Evolutionary conservation across 2,797 vertebrate genomes (phyloP), one percentile per base, ranked within the genome.

Genomic region (Fratercula arctica): DNA sequence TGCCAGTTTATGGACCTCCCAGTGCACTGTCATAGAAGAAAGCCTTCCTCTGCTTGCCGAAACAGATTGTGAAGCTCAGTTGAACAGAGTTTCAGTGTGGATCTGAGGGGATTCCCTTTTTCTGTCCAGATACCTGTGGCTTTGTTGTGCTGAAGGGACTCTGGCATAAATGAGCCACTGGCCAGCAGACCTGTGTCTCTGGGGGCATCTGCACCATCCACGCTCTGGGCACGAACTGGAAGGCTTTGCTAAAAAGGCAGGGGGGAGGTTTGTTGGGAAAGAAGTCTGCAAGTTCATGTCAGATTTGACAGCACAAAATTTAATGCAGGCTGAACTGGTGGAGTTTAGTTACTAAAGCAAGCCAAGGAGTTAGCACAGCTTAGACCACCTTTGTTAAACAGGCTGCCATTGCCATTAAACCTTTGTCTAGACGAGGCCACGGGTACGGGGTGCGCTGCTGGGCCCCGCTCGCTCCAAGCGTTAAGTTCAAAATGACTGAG

Each of bases 1-100:
- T 16, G 35, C 12, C 69, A 46, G 66, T 3, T 64, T 29, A 7
- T 0, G 43, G 33, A 24, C 23, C 28, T 53, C 29, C 15, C 18
- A 2, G 1, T 3, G 7, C 11, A 7, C 11, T 11, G 24, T 2
- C 0, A 0, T 0, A 5, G 61, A 53, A 69, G 35, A n/a, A 93
- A 37, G 13, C 53, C 9, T 37, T 57, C 35, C 26, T 67, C 63
- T 2, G 4, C 68, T 48, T 4, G 1, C 45, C 46, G 28, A 12
- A 69, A 16, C 16, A 7, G 16, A 16, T 3, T 1, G 1, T 35
- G 68, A 83, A 54, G 56, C 57, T 60, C 41, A 66, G 0, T 7
- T 16, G n/a, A 51, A 13, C 0, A 0, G 25, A 19, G 33, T 15
- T 46, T 8, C n/a, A 9, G 29, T 37, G 56, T 25, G 45, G 56